A percentile compares a stretch with the other conserved stretches of the same genome.
These are phyloP conservation scores for Gastrophysa polygoni DNA, from an alignment of 2,888 invertebrate species.

Conservation along the genomic window DNA sequence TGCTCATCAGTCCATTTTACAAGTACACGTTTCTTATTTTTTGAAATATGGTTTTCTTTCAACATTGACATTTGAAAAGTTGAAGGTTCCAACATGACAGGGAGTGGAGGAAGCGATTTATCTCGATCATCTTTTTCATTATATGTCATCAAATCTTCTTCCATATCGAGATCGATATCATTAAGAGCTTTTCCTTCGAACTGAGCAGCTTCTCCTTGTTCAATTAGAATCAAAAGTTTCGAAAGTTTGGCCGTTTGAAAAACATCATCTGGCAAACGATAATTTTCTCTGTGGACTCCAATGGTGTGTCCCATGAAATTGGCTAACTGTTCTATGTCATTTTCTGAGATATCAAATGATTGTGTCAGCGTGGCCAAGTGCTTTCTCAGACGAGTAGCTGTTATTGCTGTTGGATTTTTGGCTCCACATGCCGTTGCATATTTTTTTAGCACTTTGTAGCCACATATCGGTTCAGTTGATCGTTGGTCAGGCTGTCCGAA, in stretches of 20 bases:
- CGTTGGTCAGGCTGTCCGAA: constrained; percentile 4
- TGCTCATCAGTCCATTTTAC: neutral
- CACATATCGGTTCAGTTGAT: constrained; percentile 6
- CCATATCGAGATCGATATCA: constrained; percentile 31
- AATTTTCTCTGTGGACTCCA: constrained; percentile 5
- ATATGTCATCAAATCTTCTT: too few relatives aligned
- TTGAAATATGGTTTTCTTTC: neutral
- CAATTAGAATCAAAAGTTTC: constrained; percentile 29
- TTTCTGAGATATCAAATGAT: constrained; percentile 14
- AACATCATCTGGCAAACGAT: constrained; percentile 4
- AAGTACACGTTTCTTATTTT: neutral
- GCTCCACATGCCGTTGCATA: constrained; percentile 4
- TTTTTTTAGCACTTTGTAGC: constrained; percentile 11
- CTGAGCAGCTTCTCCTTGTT: constrained; percentile 27
- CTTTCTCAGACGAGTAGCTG: constrained; percentile 12
- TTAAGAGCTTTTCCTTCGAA: constrained; percentile 30
- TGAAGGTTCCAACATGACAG: neutral
- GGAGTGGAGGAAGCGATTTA: too few relatives aligned
- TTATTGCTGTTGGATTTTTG: constrained; percentile 11
- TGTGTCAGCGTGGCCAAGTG: constrained; percentile 4
- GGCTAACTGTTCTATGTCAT: constrained; percentile 23
- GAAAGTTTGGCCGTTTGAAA: constrained; percentile 28
- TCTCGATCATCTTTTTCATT: too few relatives aligned
- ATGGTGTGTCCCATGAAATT: constrained; percentile 13
- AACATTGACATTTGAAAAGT: neutral